Base-by-base conservation (phyloP, 1,140 invertebrate genomes). In the Atta cephalotes region DNA sequence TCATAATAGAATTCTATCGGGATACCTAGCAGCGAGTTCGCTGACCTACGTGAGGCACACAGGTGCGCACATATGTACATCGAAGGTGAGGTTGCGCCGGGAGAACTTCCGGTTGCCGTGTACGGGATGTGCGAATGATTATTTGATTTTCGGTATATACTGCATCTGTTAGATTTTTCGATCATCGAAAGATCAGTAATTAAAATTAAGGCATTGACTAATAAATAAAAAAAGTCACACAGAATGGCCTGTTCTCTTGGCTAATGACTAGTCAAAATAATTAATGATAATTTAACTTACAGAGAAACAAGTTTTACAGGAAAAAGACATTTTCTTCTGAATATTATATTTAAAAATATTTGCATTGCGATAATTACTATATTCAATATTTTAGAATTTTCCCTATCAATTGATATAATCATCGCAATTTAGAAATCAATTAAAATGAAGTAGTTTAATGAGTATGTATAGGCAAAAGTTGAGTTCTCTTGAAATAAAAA, bases 51-150 rank as follows among this genome's bases (percentile, higher is more conserved):
- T 14, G 63, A 85, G 53, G 60, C 79, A 79, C 60, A 87, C 70
- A 68, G 74, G 39, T 79, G 74, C 60, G 72, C 89, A 70, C 82
- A 49, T 39, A 70, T 82, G 56, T 51, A 85, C 62, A 39, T 28
- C 60, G 68, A 63, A 80, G 66, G 88, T 80, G 62, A 77, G 45
- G 72, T 71, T 51, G 79, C 66, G 82, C 68, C 25, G 86, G 68
- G 68, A 87, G 80, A 87, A 84, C 90, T 91, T 91, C 90, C 91
- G 90, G 82, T 91, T 72, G 28, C 88, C 87, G 76, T 90, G 51
- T 88, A 90, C 60, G 76, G 90, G 78, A 89, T 58, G 87, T 51
- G 10, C 21, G 60, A 39, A 72, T 56, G 49, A 72, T 66, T 53
- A 74, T 68, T 87, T 21, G 60, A 39, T 60, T 53, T 25, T 62